Base-by-base conservation (phyloP, 2,113 vertebrate genomes). In the Raphicerus campestris region DNA sequence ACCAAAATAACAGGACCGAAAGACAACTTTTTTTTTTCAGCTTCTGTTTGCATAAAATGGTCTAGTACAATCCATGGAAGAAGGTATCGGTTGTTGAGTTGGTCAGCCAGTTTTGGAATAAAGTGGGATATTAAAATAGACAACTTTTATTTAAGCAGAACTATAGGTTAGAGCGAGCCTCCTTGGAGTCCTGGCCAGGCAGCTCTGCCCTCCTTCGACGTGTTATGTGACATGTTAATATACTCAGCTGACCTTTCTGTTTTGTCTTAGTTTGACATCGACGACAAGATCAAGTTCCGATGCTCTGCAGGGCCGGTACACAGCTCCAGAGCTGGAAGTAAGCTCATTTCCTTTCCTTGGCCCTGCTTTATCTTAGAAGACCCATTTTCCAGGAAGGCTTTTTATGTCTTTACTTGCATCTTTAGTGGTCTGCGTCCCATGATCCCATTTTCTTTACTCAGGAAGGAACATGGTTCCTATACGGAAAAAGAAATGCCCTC, bases 281-380 rank as follows among this genome's bases (percentile, higher is more conserved):
- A 99, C 99, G 49, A 99, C 99, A n/a, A 99, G 99, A 80, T 98
- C 99, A 16, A 99, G 99, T 97, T 99, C 99, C 19, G 99, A 99
- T 6, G 99, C 99, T 0, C 98, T 99, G 98, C 97, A 98, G 89
- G 99, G 99, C 78, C 99, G 98, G 98, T 99, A 99, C 24, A 99
- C 98, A 88, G 98, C 99, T 93, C 99, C 99, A 1, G 99, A 99
- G 97, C 99, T 98, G 4, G 99, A 99, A 98, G 99, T 99, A 98
- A 99, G 98, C 98, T 92, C 35, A 4, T 73, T 88, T 92, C 55
- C 45, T 70, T 90, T 39, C 16, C 19, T 24, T 39, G 70, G 32
- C 53, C 53, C 11, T 81, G 83, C 10, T 80, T 89, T 42, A 32
- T 61, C 90, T 84, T 22, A 7, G 35, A 66, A 81, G 39, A 35